phyloP scores from a whole-genome alignment of 2,797 vertebrate genomes.

The Australoheros facetus region DNA sequence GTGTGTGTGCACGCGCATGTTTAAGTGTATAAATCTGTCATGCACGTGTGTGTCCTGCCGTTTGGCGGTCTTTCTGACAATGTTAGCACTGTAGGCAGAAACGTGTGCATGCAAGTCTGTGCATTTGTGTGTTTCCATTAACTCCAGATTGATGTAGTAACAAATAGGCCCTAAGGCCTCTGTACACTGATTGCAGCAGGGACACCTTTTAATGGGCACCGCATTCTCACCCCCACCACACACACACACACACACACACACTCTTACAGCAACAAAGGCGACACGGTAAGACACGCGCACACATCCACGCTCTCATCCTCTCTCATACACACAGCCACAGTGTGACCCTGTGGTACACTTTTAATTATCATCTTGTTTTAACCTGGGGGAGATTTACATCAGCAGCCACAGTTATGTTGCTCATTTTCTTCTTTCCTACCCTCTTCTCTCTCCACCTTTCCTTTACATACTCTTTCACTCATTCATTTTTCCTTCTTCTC shows the following conservation, averaged over 20 bases:
- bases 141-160: slow-evolving; percentile 71
- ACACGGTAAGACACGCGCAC: slow-evolving; percentile 7
- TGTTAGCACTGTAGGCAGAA: slow-evolving; percentile 54
- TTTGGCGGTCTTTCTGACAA: slow-evolving; percentile 50
- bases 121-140: slow-evolving; percentile 60
- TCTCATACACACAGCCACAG: slow-evolving; percentile 17
- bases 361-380: slow-evolving; percentile 75
- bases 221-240: slow-evolving; percentile 21
- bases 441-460: not conserved
- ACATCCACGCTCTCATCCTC: not conserved
- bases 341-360: slow-evolving; percentile 69
- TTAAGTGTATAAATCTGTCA: slow-evolving; percentile 9
- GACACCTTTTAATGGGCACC: slow-evolving; percentile 74
- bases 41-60: slow-evolving; percentile 44
- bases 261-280: slow-evolving; percentile 12
- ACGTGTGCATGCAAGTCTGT: slow-evolving; percentile 13
- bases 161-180: slow-evolving; percentile 70
- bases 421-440: slow-evolving; percentile 10
- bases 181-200: slow-evolving; percentile 70
- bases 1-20: not conserved
- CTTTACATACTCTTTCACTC: not conserved
- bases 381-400: slow-evolving; percentile 63
- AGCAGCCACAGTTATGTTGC: slow-evolving; percentile 44
- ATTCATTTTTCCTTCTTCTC: not conserved
- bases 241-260: not conserved